phyloP scores from a whole-genome alignment of 2,888 invertebrate genomes.

The Meloe dianella region DNA sequence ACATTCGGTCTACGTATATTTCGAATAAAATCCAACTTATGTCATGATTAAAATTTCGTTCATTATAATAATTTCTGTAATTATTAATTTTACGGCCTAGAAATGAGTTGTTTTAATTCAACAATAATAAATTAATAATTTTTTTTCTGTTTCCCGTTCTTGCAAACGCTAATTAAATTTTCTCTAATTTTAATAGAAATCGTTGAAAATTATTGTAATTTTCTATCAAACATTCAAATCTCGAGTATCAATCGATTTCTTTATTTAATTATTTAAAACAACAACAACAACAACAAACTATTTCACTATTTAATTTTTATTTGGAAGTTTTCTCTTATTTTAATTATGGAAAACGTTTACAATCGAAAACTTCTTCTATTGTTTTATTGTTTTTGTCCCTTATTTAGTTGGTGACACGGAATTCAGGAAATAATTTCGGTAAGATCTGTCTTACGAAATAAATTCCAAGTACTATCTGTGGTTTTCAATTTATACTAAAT shows the following conservation, averaged over 20 bases:
- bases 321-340: not conserved
- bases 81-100: constrained; percentile 27
- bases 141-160: constrained; percentile 22
- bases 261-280: constrained; percentile 8
- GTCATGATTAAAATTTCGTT: constrained; percentile 28
- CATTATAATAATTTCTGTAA: constrained; percentile 27
- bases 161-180: not conserved
- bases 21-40: constrained; percentile 21
- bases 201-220: constrained; percentile 5
- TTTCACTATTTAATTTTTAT: not conserved
- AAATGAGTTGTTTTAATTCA: constrained; percentile 14
- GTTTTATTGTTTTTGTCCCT: not conserved
- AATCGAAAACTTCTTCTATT: not conserved
- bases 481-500: constrained; percentile 17
- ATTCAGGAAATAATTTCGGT: constrained; percentile 17
- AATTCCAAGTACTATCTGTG: constrained; percentile 27
- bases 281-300: not conserved
- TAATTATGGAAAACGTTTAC: constrained; percentile 8
- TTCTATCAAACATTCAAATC: not conserved
- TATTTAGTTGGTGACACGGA: not conserved
- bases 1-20: constrained; percentile 22
- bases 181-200: constrained; percentile 9
- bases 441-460: constrained; percentile 12
- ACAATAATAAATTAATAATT: constrained; percentile 23
- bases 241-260: not conserved